These are phyloP conservation scores for Heliocidaris tuberculata DNA, from an alignment of 35 echinoderm and acorn worm species.

Conservation along the genomic window DNA sequence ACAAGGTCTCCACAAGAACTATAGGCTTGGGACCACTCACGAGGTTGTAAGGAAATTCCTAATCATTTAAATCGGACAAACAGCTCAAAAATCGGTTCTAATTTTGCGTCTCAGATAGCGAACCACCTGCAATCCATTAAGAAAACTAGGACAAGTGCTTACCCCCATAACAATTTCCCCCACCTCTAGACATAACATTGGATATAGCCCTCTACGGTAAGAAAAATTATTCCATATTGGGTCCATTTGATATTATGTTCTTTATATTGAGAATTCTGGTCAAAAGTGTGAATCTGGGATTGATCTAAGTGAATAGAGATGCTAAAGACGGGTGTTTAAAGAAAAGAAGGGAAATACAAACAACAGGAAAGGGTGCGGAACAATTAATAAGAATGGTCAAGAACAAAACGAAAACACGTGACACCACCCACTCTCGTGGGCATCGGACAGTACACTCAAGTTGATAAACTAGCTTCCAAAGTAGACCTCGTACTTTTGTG, in stretches of 20 bases:
- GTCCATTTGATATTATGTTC: not conserved
- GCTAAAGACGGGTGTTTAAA: not conserved
- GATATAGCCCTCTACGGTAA: slow-evolving; percentile 1
- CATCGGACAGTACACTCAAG: not conserved
- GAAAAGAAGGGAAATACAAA: not conserved
- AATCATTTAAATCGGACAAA: slow-evolving; percentile 45
- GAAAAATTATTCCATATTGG: not conserved
- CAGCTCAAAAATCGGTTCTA: slow-evolving; percentile 39
- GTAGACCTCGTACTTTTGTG: not conserved
- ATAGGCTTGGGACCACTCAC: slow-evolving; percentile 31
- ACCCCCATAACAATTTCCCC: slow-evolving; percentile 19
- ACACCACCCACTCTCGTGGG: not conserved
- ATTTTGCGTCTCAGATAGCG: slow-evolving; percentile 26
- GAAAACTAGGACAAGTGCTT: slow-evolving; percentile 43
- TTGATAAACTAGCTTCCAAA: not conserved
- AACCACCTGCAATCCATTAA: slow-evolving; percentile 25
- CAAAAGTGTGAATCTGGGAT: not conserved
- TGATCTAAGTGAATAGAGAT: not conserved
- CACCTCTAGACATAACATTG: slow-evolving; percentile 19
- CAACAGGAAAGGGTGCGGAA: not conserved
- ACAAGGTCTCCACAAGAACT: not conserved
- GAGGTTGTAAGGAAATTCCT: slow-evolving; percentile 27
- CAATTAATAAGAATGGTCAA: slow-evolving; percentile 3
- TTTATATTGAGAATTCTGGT: not conserved
- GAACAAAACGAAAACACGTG: not conserved